Base-by-base conservation (phyloP, 1,140 invertebrate genomes). In the Lordiphosa clarofinis region DNA sequence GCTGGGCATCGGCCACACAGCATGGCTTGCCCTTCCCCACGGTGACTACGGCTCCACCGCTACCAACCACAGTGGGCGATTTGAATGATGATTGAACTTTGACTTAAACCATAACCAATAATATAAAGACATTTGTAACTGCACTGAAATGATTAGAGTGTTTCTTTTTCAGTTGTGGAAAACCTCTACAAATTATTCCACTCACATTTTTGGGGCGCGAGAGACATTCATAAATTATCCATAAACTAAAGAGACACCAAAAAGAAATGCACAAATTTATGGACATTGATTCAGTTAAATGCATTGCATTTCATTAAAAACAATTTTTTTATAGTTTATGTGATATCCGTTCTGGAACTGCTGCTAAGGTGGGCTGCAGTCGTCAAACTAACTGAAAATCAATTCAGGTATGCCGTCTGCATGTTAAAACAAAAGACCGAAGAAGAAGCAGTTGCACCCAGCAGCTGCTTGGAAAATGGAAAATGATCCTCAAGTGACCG, bases 381-480 rank as follows among this genome's bases (percentile, higher is more conserved):
- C 65, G 68, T 86, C 78, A 86, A 75, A 74, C 52, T 36, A 64
- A 62, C 13, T 40, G 47, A 67, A 62, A 54, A 52, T 59, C 46
- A 39, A 59, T 44, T 50, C 40, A 52, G 37, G 47, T 49, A 71
- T 84, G 73, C 78, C 58, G 65, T 70, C 73, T 84, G 79, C 64
- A 84, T 84, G 84, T 54, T 82, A 78, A 82, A 84, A 84, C 69
- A 67, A 78, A n/a, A n/a, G n/a, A n/a, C n/a, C n/a, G n/a, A n/a
- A n/a, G n/a, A 36, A 48, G 58, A 50, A 56, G 36, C 64, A n/a
- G 49, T 48, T 57, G 50, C 39, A 65, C 54, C 54, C 62, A 55
- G 39, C 59, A 74, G 65, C 65, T 69, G 65, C 38, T 42, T 50
- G 46, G 37, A 53, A 46, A 53, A 47, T 40, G 55, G 49, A 47